Conservation (phyloP, 2,113 vertebrate genomes). For the Collichthys lucidus region DNA sequence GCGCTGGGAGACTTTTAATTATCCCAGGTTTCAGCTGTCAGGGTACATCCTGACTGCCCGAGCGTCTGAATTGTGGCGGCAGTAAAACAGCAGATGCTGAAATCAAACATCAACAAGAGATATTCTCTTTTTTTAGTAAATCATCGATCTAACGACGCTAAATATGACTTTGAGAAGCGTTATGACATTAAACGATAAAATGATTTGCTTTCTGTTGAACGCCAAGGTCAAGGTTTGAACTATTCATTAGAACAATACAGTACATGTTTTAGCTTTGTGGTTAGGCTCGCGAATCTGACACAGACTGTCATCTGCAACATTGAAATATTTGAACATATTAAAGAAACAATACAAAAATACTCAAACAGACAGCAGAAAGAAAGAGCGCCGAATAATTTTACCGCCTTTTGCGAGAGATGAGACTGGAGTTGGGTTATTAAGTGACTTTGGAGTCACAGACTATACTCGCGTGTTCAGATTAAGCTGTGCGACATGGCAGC, state of each 20-base stretch:
- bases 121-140: neutral
- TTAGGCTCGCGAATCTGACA: too few species aligned
- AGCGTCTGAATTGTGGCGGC: neutral
- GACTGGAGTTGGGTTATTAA: neutral
- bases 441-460: neutral
- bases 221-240: too few species aligned
- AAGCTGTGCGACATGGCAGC: conserved; percentile 18
- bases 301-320: too few species aligned
- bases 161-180: neutral
- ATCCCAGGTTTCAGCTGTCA: neutral
- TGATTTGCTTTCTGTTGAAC: neutral
- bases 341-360: too few species aligned
- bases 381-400: neutral
- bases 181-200: neutral
- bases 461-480: neutral
- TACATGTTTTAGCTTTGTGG: too few species aligned
- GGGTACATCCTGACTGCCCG: too few species aligned
- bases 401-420: neutral
- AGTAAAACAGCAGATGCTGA: neutral
- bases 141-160: neutral
- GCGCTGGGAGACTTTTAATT: neutral
- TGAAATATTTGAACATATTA: too few species aligned
- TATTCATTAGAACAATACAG: too few species aligned
- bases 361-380: too few species aligned
- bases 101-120: conserved; percentile 11